Evolutionary conservation across 1,140 invertebrate species (phyloP).

Genomic region (Dendroctonus valens): DNA sequence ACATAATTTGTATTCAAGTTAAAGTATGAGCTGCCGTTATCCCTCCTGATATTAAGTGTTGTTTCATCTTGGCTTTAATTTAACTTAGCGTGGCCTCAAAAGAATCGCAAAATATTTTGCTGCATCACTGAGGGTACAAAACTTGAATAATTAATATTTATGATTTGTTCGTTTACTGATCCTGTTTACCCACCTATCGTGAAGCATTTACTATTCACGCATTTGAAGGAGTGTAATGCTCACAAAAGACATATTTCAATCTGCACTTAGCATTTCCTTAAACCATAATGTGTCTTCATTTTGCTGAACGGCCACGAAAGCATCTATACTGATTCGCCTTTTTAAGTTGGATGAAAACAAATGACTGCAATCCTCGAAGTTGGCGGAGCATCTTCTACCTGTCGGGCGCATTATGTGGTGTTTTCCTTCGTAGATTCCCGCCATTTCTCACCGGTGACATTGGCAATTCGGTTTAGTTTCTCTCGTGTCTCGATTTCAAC

Average conservation of each 20-base stretch:
- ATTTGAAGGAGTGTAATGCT: neutral
- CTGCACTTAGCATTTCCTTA: slow-evolving; percentile 43
- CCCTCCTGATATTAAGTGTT: slow-evolving; percentile 34
- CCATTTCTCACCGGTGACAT: slow-evolving; percentile 48
- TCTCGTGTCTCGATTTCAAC: slow-evolving; percentile 43
- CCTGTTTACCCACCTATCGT: too few relatives aligned
- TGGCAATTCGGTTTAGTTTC: slow-evolving; percentile 43
- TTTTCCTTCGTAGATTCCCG: slow-evolving; percentile 39
- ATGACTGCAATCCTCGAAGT: slow-evolving; percentile 46
- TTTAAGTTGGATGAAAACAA: slow-evolving; percentile 45
- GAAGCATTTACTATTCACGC: too few relatives aligned
- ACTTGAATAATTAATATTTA: too few relatives aligned
- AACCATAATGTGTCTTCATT: slow-evolving; percentile 48
- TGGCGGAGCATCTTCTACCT: slow-evolving; percentile 45
- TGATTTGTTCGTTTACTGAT: too few relatives aligned
- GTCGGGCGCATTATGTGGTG: slow-evolving; percentile 40
- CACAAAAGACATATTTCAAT: neutral
- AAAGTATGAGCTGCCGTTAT: slow-evolving; percentile 38
- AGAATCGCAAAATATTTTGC: neutral
- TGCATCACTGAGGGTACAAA: neutral
- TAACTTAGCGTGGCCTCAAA: slow-evolving; percentile 4
- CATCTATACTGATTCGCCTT: slow-evolving; percentile 44
- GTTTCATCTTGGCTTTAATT: slow-evolving; percentile 36
- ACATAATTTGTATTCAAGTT: slow-evolving; percentile 43
- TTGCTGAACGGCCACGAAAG: slow-evolving; percentile 32